A percentile compares a stretch with the other conserved stretches of the same genome.
These are phyloP conservation scores for Isichthys henryi DNA, from an alignment of 2,113 vertebrate genomes.

Conservation along the genomic window DNA sequence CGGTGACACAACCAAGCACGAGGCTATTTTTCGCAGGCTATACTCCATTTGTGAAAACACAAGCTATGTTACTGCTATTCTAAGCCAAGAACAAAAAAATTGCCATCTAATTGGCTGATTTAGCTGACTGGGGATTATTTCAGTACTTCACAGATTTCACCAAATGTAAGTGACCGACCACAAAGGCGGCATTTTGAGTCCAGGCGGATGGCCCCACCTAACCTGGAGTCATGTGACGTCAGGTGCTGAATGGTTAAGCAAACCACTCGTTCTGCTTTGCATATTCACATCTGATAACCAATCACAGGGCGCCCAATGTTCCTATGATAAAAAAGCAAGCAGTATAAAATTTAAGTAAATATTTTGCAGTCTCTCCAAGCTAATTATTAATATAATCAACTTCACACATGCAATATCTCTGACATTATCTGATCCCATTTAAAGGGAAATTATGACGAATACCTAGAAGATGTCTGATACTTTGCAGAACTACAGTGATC, in stretches of 20 bases:
- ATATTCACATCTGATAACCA: neutral
- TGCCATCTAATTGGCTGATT: neutral
- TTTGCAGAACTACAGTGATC: neutral
- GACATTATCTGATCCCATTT: neutral
- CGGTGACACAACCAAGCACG: neutral
- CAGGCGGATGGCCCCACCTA: neutral
- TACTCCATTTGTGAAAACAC: neutral
- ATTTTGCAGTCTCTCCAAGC: neutral
- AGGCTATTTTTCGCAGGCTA: neutral
- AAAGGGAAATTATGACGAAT: neutral
- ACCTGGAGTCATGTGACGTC: neutral
- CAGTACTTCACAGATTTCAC: neutral
- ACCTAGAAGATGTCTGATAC: neutral
- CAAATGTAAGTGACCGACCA: neutral
- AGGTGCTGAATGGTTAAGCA: neutral
- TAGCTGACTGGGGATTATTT: neutral
- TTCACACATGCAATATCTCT: neutral
- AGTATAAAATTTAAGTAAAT: neutral
- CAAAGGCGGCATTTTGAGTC: neutral
- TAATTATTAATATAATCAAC: constrained; percentile 2
- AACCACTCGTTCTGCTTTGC: neutral
- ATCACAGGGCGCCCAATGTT: neutral
- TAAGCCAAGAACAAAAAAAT: neutral
- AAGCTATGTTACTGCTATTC: neutral
- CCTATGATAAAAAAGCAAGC: neutral